Evolutionary conservation across 1,140 invertebrate genomes (phyloP).

Genomic region (Drosophila teissieri): DNA sequence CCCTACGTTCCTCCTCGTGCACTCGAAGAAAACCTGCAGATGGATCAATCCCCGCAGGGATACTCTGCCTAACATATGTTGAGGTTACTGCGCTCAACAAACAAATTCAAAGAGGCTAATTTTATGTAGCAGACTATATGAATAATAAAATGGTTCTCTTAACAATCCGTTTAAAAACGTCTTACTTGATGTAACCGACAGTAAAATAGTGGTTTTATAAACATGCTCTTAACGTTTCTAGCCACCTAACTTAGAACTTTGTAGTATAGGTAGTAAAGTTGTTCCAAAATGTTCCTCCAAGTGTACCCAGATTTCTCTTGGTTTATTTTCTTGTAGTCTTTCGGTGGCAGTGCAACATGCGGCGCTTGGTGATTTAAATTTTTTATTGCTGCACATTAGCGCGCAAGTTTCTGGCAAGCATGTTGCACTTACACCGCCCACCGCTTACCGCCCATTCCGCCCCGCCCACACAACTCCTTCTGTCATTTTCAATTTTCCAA

Average conservation of each 20-base stretch:
- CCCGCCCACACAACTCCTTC: neutral
- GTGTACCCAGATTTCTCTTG: neutral
- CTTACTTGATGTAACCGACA: too few species aligned
- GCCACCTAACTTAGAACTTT: too few species aligned
- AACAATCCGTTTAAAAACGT: too few species aligned
- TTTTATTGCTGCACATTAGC: conserved; percentile 77
- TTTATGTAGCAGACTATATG: too few species aligned
- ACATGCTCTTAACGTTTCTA: too few species aligned
- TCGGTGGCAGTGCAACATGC: conserved; percentile 60
- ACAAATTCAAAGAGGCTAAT: too few species aligned
- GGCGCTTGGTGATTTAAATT: conserved; percentile 65
- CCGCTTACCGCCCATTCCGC: neutral
- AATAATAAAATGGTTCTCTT: too few species aligned
- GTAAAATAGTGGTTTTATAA: too few species aligned
- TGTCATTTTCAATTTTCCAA: conserved; percentile 44
- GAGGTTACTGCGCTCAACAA: too few species aligned
- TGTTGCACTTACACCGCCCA: conserved; percentile 52
- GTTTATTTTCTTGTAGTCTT: conserved; percentile 14
- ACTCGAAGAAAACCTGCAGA: neutral
- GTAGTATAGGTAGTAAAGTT: too few species aligned
- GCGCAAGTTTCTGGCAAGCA: conserved; percentile 76
- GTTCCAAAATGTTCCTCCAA: too few species aligned
- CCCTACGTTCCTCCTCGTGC: conserved; percentile 7
- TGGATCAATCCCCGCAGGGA: neutral
- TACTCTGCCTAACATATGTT: too few species aligned